A percentile compares a stretch with the other conserved stretches of the same genome.
Conservation (phyloP, 2,888 invertebrate genomes). For the Ophraella communa region DNA sequence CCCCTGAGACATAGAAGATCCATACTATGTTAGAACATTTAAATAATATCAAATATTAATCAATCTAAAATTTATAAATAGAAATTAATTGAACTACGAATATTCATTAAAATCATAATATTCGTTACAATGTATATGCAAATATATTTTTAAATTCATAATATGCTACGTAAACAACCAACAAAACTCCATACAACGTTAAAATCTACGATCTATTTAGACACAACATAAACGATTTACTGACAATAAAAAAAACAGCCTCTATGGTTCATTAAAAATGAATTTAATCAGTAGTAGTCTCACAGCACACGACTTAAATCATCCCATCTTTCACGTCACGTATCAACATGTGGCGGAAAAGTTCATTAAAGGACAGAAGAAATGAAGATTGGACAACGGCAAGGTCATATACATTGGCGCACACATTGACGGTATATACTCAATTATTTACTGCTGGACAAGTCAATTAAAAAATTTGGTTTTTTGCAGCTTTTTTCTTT, state of each 20-base stretch:
- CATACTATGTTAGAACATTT: too few relatives aligned
- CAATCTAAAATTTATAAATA: too few relatives aligned
- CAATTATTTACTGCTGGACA: not conserved
- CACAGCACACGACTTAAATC: conserved; percentile 18
- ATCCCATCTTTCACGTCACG: conserved; percentile 15
- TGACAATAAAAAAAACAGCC: not conserved
- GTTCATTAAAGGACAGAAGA: not conserved
- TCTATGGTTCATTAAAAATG: conserved; percentile 9
- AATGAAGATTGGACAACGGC: not conserved
- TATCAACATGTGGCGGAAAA: conserved; percentile 7
- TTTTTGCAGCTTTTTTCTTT: not conserved
- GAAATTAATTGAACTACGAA: too few relatives aligned
- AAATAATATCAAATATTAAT: too few relatives aligned
- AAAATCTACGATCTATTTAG: not conserved
- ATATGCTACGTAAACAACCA: too few relatives aligned
- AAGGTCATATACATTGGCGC: not conserved
- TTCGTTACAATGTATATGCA: too few relatives aligned
- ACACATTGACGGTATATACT: not conserved
- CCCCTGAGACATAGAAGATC: too few relatives aligned
- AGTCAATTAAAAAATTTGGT: not conserved
- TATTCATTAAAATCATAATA: too few relatives aligned
- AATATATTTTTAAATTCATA: too few relatives aligned
- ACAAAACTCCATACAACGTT: too few relatives aligned
- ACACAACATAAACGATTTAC: not conserved
- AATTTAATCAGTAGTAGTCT: conserved; percentile 13